Base-by-base conservation (phyloP, 2,113 vertebrate species). In the Tetraodon nigroviridis region DNA sequence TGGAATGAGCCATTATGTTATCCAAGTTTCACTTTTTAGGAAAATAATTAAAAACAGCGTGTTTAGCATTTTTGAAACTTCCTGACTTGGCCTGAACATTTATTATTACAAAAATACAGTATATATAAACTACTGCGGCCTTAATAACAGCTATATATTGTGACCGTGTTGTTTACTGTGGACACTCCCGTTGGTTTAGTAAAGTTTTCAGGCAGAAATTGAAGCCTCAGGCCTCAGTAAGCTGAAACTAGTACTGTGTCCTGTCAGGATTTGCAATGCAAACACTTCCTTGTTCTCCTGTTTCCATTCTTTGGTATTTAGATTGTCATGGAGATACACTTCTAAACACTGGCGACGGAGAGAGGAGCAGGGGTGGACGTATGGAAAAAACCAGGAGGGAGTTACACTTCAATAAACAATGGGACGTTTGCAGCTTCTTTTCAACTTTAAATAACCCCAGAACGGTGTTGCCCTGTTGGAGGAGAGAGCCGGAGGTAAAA, bases 261-360 rank as follows among this genome's bases (percentile, higher is more conserved):
- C 62, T 49, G 57, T 60, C 61, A 67, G 57, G 57, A 91, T 90
- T 90, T 90, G 83, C 86, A 88, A 89, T 14, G 47, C 53, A 67
- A 40, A 57, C 61, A 59, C 59, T 81, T 75, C 83, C 74, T 67
- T 52, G 67, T 58, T 78, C 78, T 87, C 78, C 79, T 61, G 63
- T 80, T 77, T 65, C 66, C 17, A 57, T 14, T 60, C 62, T 57
- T 42, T 67, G 72, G 69, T 71, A 81, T 82, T 81, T 86, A 61
- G 55, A 78, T 64, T 49, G 58, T 64, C 7, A 51, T 19, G 55
- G 65, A 77, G 85, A 87, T 86, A 82, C 19, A 55, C 71, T 83
- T 84, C 76, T 67, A 82, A 84, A 82, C 79, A 75, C 18, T 45
- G 54, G 22, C 70, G 70, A 78, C 77, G 75, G 83, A 86, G 73